phyloP scores from a whole-genome alignment of 2,888 invertebrate species.

The Eumacrocentrus americanus region DNA sequence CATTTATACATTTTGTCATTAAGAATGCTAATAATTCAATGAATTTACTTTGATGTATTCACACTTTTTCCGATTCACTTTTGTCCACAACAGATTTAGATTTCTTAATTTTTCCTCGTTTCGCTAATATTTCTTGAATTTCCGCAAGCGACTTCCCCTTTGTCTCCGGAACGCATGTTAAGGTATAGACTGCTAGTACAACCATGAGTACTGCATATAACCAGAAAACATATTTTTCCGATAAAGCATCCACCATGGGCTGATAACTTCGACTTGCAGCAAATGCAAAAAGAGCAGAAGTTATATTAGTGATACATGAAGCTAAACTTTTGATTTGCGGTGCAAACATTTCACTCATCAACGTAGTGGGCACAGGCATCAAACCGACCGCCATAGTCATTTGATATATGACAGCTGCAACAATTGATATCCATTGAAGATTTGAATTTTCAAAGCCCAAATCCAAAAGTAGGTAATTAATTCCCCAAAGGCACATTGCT shows the following conservation, averaged over 20 bases:
- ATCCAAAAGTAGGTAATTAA: conserved; percentile 44
- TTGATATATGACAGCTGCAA: conserved; percentile 40
- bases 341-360: conserved; percentile 50
- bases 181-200: conserved; percentile 36
- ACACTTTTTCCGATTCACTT: neutral
- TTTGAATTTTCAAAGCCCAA: conserved; percentile 35
- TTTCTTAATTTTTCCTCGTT: conserved; percentile 7
- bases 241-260: conserved; percentile 38
- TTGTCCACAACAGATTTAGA: neutral
- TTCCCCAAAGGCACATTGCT: conserved; percentile 37
- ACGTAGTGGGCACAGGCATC: conserved; percentile 44
- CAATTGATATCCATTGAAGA: conserved; percentile 47
- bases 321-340: conserved; percentile 46
- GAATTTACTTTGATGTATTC: neutral
- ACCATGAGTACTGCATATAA: conserved; percentile 42
- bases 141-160: conserved; percentile 34
- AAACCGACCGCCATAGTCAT: conserved; percentile 40
- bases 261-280: conserved; percentile 40
- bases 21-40: neutral
- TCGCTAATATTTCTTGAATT: conserved; percentile 31
- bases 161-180: conserved; percentile 41
- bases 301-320: conserved; percentile 40
- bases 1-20: neutral
- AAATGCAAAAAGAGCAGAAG: conserved; percentile 38
- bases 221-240: conserved; percentile 42